A percentile compares a stretch with the other conserved stretches of the same genome.
Conservation (phyloP, 2,888 invertebrate species). For the Latrodectus elegans region DNA sequence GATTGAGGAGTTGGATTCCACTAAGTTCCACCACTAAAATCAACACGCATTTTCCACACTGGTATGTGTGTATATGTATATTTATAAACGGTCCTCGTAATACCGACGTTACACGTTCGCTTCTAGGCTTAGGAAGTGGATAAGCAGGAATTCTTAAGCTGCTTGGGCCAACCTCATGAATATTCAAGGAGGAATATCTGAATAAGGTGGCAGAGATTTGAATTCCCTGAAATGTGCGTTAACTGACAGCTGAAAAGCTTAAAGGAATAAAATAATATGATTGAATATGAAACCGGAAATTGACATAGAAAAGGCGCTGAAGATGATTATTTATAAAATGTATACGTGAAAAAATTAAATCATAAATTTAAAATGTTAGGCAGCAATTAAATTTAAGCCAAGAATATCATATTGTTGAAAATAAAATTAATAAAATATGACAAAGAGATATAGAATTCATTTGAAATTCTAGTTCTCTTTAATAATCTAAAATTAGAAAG, state of each 20-base stretch:
- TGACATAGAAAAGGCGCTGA: no score
- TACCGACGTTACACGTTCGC: neutral
- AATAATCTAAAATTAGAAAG: no score
- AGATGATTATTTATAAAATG: no score
- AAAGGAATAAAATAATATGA: neutral
- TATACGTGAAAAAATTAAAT: no score
- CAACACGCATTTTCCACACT: neutral
- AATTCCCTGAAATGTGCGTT: neutral
- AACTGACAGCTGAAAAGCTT: neutral
- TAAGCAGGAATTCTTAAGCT: slow-evolving; percentile 12
- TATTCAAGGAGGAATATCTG: neutral
- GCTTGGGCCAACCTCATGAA: slow-evolving; percentile 1
- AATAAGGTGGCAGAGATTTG: neutral
- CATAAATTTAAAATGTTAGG: no score
- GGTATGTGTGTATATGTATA: neutral
- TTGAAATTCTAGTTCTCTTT: no score
- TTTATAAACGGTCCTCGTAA: neutral
- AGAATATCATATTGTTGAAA: no score
- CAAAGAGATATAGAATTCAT: no score
- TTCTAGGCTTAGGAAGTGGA: neutral
- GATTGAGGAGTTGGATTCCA: neutral
- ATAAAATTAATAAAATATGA: no score
- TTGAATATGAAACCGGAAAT: no score
- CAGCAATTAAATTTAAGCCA: no score
- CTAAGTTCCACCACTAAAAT: neutral